These are phyloP conservation scores for Psittacula echo DNA, from an alignment of 2,797 vertebrate genomes.

Conservation along the genomic window DNA sequence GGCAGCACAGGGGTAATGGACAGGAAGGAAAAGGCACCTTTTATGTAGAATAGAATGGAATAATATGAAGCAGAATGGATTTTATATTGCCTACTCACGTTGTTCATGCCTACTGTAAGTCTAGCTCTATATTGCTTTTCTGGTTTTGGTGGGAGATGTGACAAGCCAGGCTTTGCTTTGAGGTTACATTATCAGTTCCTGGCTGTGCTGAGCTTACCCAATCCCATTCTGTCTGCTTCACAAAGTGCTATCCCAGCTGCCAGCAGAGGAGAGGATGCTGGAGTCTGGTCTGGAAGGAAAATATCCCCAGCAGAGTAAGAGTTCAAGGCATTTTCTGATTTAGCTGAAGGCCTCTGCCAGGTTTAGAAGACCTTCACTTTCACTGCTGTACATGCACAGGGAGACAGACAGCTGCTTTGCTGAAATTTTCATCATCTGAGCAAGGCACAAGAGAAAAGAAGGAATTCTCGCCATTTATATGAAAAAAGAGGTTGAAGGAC, in stretches of 20 bases:
- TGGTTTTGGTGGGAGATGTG: too few species aligned
- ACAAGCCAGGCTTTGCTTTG: background rate
- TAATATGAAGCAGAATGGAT: background rate
- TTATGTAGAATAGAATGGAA: fast-evolving
- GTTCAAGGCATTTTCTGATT: background rate
- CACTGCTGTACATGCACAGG: fast-evolving
- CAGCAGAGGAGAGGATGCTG: fast-evolving
- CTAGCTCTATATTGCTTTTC: background rate
- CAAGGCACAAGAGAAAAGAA: background rate
- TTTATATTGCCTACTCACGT: background rate
- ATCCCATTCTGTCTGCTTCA: background rate
- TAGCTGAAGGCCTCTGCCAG: background rate
- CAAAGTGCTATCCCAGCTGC: background rate
- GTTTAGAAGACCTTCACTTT: background rate
- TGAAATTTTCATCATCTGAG: background rate
- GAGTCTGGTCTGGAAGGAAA: background rate
- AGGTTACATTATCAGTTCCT: background rate
- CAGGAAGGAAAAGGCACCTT: background rate
- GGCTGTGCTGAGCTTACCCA: background rate
- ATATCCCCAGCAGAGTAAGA: background rate
- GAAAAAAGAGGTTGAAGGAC: background rate
- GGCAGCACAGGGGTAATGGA: fast-evolving
- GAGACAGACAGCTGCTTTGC: background rate
- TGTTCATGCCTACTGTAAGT: background rate
- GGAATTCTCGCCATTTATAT: background rate